phyloP scores from a whole-genome alignment of 2,797 vertebrate species.

The Etheostoma perlongum region DNA sequence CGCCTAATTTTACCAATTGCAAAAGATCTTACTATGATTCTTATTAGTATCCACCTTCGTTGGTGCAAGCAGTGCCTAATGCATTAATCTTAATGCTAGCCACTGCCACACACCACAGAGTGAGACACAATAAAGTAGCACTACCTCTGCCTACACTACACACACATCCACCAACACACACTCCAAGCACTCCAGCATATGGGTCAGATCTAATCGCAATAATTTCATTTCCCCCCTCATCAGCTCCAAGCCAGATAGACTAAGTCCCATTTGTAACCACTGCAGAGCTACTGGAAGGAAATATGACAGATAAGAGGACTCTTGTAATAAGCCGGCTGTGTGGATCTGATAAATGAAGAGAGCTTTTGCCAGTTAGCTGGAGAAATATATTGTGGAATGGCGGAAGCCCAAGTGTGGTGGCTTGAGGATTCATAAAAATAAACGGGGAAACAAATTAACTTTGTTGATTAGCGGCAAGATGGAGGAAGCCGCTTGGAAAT shows the following conservation, averaged over 20 bases:
- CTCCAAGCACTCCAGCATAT: slow-evolving; percentile 75
- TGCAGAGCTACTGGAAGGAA: slow-evolving; percentile 78
- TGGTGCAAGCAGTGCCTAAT: slow-evolving; percentile 47
- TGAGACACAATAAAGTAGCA: slow-evolving; percentile 59
- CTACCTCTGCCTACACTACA: slow-evolving; percentile 53
- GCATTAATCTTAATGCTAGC: slow-evolving; percentile 64
- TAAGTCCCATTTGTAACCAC: slow-evolving; percentile 82
- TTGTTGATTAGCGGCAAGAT: slow-evolving; percentile 79
- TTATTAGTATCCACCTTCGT: slow-evolving; percentile 60
- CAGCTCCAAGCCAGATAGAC: slow-evolving; percentile 80
- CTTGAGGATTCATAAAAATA: slow-evolving; percentile 72
- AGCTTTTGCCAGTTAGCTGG: slow-evolving; percentile 75
- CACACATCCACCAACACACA: slow-evolving; percentile 47
- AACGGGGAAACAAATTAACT: slow-evolving; percentile 79
- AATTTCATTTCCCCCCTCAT: slow-evolving; percentile 85
- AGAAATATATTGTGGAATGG: slow-evolving; percentile 70
- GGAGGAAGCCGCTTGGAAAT: slow-evolving; percentile 73
- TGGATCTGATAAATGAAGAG: slow-evolving; percentile 82
- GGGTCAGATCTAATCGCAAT: slow-evolving; percentile 84
- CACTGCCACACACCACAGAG: slow-evolving; percentile 59
- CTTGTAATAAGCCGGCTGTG: slow-evolving; percentile 81
- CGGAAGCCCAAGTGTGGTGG: slow-evolving; percentile 57
- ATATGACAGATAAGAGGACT: slow-evolving; percentile 82
- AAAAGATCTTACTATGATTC: slow-evolving; percentile 38
- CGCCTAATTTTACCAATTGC: slow-evolving; percentile 50